Evolutionary conservation across 2,888 invertebrate species (phyloP).

Genomic region (Aplocera efformata): DNA sequence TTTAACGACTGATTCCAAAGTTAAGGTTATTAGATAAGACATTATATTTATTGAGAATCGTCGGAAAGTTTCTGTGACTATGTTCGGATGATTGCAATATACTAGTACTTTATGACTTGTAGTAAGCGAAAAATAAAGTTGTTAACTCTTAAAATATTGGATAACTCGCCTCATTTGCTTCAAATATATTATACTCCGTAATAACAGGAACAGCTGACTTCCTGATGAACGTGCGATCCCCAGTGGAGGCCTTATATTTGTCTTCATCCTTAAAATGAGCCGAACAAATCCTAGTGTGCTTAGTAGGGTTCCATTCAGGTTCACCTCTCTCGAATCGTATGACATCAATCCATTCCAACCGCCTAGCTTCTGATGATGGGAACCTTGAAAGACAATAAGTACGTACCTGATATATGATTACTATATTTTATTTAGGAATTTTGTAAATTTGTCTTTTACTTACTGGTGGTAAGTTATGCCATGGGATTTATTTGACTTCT

Average conservation of each 20-base stretch:
- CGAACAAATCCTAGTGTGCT: slow-evolving; percentile 26
- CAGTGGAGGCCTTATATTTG: slow-evolving; percentile 19
- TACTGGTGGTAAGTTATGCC: slow-evolving; percentile 29
- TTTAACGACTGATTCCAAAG: too few relatives aligned
- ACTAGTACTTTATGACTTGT: too few relatives aligned
- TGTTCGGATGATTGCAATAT: too few relatives aligned
- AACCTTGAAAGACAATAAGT: slow-evolving; percentile 17
- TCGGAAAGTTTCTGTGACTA: too few relatives aligned
- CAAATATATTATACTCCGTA: slow-evolving; percentile 5
- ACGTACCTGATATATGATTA: not conserved
- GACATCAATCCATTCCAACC: slow-evolving; percentile 21
- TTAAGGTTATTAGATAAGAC: too few relatives aligned
- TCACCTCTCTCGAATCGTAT: slow-evolving; percentile 21
- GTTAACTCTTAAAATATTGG: too few relatives aligned
- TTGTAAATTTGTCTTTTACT: too few relatives aligned
- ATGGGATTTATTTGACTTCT: slow-evolving; percentile 21
- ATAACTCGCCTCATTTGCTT: slow-evolving; percentile 13
- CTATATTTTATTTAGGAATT: too few relatives aligned
- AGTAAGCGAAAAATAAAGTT: too few relatives aligned
- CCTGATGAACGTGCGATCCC: slow-evolving; percentile 16
- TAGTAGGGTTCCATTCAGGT: slow-evolving; percentile 21
- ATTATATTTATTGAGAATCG: too few relatives aligned
- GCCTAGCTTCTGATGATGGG: slow-evolving; percentile 14
- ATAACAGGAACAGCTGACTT: slow-evolving; percentile 23
- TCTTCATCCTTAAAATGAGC: slow-evolving; percentile 25